phyloP scores from a whole-genome alignment of 2,797 vertebrate genomes.

The Brachymystax lenok region DNA sequence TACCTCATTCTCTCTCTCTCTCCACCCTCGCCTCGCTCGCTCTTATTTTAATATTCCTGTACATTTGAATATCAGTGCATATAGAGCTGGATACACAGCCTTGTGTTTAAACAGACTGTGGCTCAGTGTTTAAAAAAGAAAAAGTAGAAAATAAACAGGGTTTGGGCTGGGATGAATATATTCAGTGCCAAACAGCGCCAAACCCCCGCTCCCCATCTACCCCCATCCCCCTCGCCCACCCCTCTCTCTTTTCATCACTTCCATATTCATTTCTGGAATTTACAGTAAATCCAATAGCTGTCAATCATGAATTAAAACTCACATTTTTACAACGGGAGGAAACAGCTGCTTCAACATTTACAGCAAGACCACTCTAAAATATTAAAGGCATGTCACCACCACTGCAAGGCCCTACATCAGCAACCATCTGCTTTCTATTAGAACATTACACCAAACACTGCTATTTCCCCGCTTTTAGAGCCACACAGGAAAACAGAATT shows the following conservation, averaged over 20 bases:
- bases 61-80: conserved; percentile 70
- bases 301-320: conserved; percentile 71
- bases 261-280: conserved; percentile 82
- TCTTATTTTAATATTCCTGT: conserved; percentile 65
- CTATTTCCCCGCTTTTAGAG: conserved; percentile 63
- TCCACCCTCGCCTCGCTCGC: conserved; percentile 15
- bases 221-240: conserved; percentile 21
- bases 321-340: conserved; percentile 77
- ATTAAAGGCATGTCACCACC: conserved; percentile 82
- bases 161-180: conserved; percentile 66
- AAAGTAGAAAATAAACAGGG: conserved; percentile 71
- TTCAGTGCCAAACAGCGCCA: conserved; percentile 63
- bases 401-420: conserved; percentile 70
- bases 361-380: conserved; percentile 83
- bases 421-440: conserved; percentile 83
- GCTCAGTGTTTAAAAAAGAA: conserved; percentile 54
- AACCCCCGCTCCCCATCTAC: conserved; percentile 6
- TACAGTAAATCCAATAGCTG: conserved; percentile 84
- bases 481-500: conserved; percentile 53
- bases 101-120: conserved; percentile 51
- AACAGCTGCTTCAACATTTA: conserved; percentile 83
- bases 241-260: conserved; percentile 67
- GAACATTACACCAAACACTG: conserved; percentile 70
- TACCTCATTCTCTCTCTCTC: conserved; percentile 26
- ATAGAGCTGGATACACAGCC: conserved; percentile 46